Conservation (phyloP, 2,888 invertebrate species). For the Rapana venosa region DNA sequence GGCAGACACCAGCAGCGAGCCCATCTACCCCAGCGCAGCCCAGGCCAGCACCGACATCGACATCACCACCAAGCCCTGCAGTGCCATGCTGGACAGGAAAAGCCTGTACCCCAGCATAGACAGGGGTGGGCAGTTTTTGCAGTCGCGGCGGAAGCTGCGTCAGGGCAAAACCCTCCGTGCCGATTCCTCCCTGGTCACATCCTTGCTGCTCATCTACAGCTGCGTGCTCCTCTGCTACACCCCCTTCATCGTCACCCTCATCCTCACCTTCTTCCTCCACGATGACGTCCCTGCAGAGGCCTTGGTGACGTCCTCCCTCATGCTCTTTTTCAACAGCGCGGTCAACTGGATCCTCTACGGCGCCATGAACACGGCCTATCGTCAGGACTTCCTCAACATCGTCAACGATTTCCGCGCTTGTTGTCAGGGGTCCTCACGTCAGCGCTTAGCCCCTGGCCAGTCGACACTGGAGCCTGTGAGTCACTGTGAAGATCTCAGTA, state of each 20-base stretch:
- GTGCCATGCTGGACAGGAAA: neutral
- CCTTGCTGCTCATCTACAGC: constrained; percentile 30
- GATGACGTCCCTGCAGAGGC: neutral
- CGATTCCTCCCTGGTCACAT: neutral
- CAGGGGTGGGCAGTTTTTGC: neutral
- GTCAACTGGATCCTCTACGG: constrained; percentile 29
- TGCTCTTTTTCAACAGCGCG: constrained; percentile 22
- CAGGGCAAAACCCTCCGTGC: neutral
- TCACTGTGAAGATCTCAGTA: neutral
- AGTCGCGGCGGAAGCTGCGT: neutral
- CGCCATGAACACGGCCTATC: neutral
- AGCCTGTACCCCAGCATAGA: constrained; percentile 24
- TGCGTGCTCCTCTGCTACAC: constrained; percentile 31
- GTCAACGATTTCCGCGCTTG: neutral
- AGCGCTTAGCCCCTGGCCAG: neutral
- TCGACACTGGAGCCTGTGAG: neutral
- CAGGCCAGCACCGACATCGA: neutral
- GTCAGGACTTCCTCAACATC: neutral
- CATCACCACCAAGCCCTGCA: neutral
- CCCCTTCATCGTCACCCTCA: constrained; percentile 21
- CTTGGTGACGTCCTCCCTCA: neutral
- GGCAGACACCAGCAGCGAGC: neutral
- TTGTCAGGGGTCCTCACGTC: neutral
- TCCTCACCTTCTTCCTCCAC: neutral
- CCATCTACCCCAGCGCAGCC: no score